phyloP scores from a whole-genome alignment of 1,140 invertebrate genomes.

The Melanaphis sacchari region DNA sequence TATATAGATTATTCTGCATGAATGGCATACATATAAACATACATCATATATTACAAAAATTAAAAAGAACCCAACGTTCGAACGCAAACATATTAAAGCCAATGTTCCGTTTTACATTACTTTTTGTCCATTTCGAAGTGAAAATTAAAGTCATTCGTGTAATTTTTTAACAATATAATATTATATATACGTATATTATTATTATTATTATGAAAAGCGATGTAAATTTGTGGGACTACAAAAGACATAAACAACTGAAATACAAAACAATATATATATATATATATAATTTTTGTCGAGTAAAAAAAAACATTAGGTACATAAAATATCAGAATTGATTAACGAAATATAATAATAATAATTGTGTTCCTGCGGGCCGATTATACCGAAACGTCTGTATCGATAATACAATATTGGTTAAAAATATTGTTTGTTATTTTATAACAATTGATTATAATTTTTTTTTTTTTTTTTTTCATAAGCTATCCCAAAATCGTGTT shows the following conservation, averaged over 20 bases:
- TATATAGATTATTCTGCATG: not conserved
- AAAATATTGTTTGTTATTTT: not conserved
- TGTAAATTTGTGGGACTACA: not conserved
- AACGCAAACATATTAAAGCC: not conserved
- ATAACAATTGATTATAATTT: constrained; percentile 16
- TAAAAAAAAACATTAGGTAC: not conserved
- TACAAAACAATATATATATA: not conserved
- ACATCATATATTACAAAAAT: not conserved
- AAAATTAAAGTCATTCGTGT: not conserved
- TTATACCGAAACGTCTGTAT: not conserved
- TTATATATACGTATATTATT: not conserved
- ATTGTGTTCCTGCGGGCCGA: not conserved
- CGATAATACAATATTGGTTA: not conserved
- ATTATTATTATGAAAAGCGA: not conserved
- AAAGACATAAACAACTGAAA: not conserved
- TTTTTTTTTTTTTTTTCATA: constrained; percentile 30
- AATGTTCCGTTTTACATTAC: constrained; percentile 1
- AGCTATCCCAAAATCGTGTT: not conserved
- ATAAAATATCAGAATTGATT: constrained; percentile 3
- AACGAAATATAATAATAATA: not conserved
- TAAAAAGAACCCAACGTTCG: not conserved
- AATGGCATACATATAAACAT: not conserved
- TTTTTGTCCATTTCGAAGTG: not conserved
- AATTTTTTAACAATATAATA: constrained; percentile 6
- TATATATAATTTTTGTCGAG: not conserved